A percentile compares a stretch with the other conserved stretches of the same genome.
phyloP scores from a whole-genome alignment of 1,140 invertebrate genomes.

The Musca vetustissima region DNA sequence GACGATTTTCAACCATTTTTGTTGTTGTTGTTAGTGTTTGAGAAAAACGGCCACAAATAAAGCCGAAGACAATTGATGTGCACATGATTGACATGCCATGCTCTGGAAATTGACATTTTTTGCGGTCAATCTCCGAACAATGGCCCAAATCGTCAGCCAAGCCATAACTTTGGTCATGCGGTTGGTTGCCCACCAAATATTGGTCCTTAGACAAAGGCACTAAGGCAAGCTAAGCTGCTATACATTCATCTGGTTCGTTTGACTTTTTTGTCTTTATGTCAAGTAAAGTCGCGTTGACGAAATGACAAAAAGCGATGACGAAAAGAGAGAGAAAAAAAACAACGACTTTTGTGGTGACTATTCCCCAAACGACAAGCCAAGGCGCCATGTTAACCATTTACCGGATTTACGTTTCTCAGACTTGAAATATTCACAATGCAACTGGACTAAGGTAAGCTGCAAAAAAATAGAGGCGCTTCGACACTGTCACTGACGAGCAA shows the following conservation, averaged over 20 bases:
- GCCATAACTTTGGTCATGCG: background rate
- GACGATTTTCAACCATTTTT: background rate
- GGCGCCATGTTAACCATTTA: slow-evolving; percentile 30
- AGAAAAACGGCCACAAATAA: background rate
- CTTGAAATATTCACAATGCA: background rate
- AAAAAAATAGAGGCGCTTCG: background rate
- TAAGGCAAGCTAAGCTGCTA: no score
- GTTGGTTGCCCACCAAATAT: background rate
- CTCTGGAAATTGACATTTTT: slow-evolving; percentile 21
- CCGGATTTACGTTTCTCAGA: background rate
- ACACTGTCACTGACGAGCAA: background rate
- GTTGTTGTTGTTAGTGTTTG: no score
- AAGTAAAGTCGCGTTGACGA: no score
- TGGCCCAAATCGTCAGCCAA: background rate
- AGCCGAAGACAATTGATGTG: slow-evolving; percentile 28
- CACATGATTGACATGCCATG: slow-evolving; percentile 31
- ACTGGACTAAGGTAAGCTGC: background rate
- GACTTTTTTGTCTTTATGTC: background rate
- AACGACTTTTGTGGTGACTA: slow-evolving; percentile 26
- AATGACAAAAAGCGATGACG: no score
- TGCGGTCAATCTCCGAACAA: slow-evolving; percentile 14
- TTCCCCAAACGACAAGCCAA: slow-evolving; percentile 31
- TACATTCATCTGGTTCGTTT: background rate
- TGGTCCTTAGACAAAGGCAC: background rate
- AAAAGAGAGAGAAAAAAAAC: no score